Conservation (phyloP, 1,140 invertebrate genomes). For the Hyphantria cunea region DNA sequence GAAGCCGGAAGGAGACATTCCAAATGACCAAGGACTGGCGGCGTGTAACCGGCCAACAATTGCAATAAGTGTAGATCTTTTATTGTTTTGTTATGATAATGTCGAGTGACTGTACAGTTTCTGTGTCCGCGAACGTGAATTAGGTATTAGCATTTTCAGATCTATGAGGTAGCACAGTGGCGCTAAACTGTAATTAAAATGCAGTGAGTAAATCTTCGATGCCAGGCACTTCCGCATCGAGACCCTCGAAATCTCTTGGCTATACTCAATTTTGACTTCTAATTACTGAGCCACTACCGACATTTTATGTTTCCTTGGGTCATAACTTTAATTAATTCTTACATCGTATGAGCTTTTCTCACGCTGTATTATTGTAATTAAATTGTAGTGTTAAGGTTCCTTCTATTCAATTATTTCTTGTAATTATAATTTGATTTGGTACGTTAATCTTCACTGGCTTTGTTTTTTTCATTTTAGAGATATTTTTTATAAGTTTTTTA, state of each 20-base stretch:
- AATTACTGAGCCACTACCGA: conserved; percentile 60
- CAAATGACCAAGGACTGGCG: conserved; percentile 20
- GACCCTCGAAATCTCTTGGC: conserved; percentile 33
- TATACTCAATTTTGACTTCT: conserved; percentile 62
- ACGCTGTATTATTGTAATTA: conserved; percentile 53
- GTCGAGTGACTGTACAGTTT: neutral
- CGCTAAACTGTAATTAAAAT: conserved; percentile 6
- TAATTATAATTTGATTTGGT: conserved; percentile 18
- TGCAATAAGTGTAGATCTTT: conserved; percentile 26
- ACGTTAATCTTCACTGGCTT: conserved; percentile 2
- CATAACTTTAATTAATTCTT: conserved; percentile 73
- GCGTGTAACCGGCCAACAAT: conserved; percentile 16
- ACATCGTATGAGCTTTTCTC: conserved; percentile 62
- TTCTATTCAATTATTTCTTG: conserved; percentile 23
- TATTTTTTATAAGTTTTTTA: neutral
- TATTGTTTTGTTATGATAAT: conserved; percentile 27
- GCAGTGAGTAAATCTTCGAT: neutral
- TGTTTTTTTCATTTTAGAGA: neutral
- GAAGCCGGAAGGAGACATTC: conserved; percentile 25
- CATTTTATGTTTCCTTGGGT: conserved; percentile 69
- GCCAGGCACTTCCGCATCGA: conserved; percentile 45
- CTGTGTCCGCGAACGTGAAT: neutral
- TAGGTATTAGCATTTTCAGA: conserved; percentile 6
- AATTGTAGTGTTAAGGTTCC: conserved; percentile 34
- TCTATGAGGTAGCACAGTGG: conserved; percentile 1